Conservation (phyloP, 2,113 vertebrate genomes). For the Melanocharis versteri region DNA sequence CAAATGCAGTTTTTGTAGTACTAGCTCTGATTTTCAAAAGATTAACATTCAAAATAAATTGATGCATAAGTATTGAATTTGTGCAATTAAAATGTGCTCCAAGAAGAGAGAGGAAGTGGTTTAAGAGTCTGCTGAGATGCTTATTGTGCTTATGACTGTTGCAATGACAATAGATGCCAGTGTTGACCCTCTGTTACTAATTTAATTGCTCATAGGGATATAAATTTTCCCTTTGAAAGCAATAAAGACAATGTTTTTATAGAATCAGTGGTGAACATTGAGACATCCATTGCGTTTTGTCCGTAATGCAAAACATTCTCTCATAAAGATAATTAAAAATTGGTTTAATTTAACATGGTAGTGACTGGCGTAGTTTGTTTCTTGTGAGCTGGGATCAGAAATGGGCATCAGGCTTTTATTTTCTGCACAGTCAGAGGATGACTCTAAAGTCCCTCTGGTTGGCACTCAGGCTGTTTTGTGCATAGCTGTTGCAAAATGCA, state of each 20-base stretch:
- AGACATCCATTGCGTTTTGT: not conserved
- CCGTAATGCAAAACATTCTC: not conserved
- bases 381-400: not conserved
- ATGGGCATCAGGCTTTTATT: not conserved
- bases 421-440: not conserved
- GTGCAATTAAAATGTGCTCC: constrained; percentile 17
- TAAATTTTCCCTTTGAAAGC: constrained; percentile 2
- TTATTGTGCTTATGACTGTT: not conserved
- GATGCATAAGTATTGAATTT: constrained; percentile 27
- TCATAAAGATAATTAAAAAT: not conserved
- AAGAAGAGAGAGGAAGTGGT: constrained; percentile 1
- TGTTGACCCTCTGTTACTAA: constrained; percentile 23
- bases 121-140: not conserved
- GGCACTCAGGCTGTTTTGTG: not conserved
- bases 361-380: not conserved
- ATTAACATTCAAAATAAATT: constrained; percentile 14
- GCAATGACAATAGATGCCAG: not conserved
- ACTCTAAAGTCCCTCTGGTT: not conserved
- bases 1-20: not conserved
- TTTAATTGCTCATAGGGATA: not conserved
- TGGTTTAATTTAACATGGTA: not conserved
- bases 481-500: not conserved
- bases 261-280: not conserved
- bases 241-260: not conserved
- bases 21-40: constrained; percentile 19